phyloP scores from a whole-genome alignment of 2,113 vertebrate species.

The Colossoma macropomum region DNA sequence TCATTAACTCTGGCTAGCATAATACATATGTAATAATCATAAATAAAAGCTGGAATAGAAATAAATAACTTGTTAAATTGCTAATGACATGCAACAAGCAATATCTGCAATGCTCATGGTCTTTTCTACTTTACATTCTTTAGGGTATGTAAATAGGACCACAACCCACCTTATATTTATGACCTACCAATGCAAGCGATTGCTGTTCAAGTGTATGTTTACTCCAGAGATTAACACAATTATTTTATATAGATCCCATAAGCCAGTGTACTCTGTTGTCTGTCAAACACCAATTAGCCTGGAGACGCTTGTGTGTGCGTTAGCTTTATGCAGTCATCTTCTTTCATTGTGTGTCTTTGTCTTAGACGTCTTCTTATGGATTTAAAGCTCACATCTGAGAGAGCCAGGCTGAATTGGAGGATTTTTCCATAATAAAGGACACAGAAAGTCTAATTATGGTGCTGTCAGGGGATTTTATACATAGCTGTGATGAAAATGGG shows the following conservation, averaged over 20 bases:
- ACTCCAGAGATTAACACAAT: constrained; percentile 35
- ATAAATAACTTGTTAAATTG: not conserved
- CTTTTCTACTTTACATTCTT: constrained; percentile 8
- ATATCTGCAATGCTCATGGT: not conserved
- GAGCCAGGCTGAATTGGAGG: constrained; percentile 36
- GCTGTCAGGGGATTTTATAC: constrained; percentile 55
- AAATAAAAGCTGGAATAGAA: not conserved
- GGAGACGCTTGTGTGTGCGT: constrained; percentile 44
- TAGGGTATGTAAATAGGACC: constrained; percentile 14
- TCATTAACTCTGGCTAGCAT: not conserved
- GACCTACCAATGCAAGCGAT: constrained; percentile 12
- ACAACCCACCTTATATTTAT: constrained; percentile 18
- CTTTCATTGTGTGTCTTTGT: constrained; percentile 47
- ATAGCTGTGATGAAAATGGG: constrained; percentile 46
- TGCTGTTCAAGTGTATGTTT: constrained; percentile 22
- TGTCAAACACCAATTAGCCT: constrained; percentile 59
- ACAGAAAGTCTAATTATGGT: constrained; percentile 52
- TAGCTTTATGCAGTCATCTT: constrained; percentile 30
- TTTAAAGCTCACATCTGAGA: constrained; percentile 52
- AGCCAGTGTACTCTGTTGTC: constrained; percentile 52
- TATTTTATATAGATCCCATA: constrained; percentile 33
- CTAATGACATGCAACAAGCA: not conserved
- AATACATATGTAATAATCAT: not conserved
- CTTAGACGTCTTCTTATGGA: constrained; percentile 52
- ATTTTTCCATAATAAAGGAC: constrained; percentile 50